These are phyloP conservation scores for Drosophila athabasca DNA, from an alignment of 1,140 invertebrate species.

Conservation along the genomic window DNA sequence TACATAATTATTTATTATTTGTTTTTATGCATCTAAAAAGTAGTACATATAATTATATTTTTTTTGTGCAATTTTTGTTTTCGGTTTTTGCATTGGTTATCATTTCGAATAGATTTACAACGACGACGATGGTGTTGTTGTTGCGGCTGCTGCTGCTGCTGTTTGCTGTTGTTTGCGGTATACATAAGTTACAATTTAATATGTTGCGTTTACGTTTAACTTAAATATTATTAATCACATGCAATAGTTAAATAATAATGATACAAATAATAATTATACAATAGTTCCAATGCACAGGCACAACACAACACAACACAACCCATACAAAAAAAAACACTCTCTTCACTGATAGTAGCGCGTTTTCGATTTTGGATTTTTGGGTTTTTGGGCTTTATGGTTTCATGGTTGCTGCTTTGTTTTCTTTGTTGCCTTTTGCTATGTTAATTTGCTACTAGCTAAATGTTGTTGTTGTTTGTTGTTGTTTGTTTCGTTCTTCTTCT, in stretches of 20 bases:
- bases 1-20: conserved; percentile 72
- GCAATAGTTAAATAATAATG: conserved; percentile 82
- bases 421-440: conserved; percentile 34
- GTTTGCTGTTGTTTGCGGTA: conserved; percentile 50
- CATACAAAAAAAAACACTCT: neutral
- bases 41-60: conserved; percentile 71
- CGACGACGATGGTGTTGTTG: conserved; percentile 35
- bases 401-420: neutral
- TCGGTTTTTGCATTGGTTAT: conserved; percentile 44
- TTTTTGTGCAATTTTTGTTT: conserved; percentile 59
- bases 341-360: conserved; percentile 6
- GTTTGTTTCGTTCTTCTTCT: conserved; percentile 6
- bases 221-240: conserved; percentile 83
- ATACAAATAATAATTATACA: conserved; percentile 79
- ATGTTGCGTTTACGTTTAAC: conserved; percentile 79
- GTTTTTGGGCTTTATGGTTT: conserved; percentile 2
- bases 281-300: conserved; percentile 39
- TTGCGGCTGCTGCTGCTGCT: conserved; percentile 17
- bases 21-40: conserved; percentile 75
- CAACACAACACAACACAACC: conserved; percentile 29
- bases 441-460: conserved; percentile 82
- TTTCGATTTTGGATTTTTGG: conserved; percentile 44
- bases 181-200: conserved; percentile 81
- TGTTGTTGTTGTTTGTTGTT: conserved; percentile 38
- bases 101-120: conserved; percentile 49